These are phyloP conservation scores for Rhogogaster chlorosoma DNA, from an alignment of 2,888 invertebrate genomes.

Conservation along the genomic window DNA sequence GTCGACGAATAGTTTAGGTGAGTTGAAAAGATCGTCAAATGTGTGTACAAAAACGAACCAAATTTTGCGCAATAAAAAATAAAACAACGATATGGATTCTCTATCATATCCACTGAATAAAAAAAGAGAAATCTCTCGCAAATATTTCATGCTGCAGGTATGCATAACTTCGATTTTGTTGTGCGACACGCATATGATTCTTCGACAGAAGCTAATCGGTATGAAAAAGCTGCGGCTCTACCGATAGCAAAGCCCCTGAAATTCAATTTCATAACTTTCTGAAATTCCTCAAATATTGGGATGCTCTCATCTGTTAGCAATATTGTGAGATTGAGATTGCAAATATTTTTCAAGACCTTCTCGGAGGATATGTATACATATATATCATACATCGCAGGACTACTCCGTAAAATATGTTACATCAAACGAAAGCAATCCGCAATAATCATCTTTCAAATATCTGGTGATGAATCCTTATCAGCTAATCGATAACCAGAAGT, in stretches of 20 bases:
- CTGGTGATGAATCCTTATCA: not conserved
- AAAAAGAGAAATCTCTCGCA: not conserved
- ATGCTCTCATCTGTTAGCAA: constrained; percentile 4
- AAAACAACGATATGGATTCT: no score
- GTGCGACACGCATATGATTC: not conserved
- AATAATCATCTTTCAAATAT: not conserved
- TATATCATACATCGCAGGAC: not conserved
- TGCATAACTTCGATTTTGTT: not conserved
- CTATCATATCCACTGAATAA: not conserved
- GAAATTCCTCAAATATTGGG: constrained; percentile 31
- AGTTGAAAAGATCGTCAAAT: constrained; percentile 53
- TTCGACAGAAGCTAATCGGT: not conserved
- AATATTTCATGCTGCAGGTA: not conserved
- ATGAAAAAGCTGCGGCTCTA: not conserved
- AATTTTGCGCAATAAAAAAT: no score
- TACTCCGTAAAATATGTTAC: not conserved
- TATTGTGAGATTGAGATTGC: constrained; percentile 18
- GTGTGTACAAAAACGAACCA: not conserved
- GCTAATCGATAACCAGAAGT: not conserved
- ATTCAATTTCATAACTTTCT: constrained; percentile 1
- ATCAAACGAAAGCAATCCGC: constrained; percentile 4
- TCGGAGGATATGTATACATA: not conserved
- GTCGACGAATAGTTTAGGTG: constrained; percentile 65
- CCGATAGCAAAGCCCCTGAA: not conserved
- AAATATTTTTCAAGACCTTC: constrained; percentile 14